Conservation (phyloP, 2,888 invertebrate genomes). For the Apamea epomidion region DNA sequence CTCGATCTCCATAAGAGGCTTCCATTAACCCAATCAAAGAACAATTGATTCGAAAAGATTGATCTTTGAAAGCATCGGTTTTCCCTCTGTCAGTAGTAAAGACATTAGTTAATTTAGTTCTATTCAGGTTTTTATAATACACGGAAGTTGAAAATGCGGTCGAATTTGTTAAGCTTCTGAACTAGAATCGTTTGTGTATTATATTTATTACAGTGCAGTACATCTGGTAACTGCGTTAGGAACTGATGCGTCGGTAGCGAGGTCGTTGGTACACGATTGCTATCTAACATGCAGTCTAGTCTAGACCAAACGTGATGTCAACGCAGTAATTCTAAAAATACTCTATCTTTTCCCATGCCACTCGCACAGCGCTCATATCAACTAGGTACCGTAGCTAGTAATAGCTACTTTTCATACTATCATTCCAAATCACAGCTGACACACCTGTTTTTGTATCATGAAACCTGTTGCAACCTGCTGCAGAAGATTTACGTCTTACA, state of each 20-base stretch:
- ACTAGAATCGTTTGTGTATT: constrained; percentile 30
- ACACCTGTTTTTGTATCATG: constrained; percentile 73
- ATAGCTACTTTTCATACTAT: constrained; percentile 66
- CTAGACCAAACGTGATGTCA: constrained; percentile 71
- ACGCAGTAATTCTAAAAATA: constrained; percentile 67
- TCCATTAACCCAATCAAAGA: constrained; percentile 55
- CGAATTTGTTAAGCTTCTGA: constrained; percentile 15
- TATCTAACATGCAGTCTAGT: constrained; percentile 73
- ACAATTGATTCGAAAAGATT: constrained; percentile 50
- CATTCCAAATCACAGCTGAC: constrained; percentile 77
- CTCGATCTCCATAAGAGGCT: constrained; percentile 50
- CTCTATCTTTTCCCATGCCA: constrained; percentile 69
- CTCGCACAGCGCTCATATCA: constrained; percentile 64
- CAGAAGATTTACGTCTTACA: constrained; percentile 81
- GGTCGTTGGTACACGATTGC: constrained; percentile 72
- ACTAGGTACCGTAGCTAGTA: constrained; percentile 34
- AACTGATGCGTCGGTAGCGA: constrained; percentile 66
- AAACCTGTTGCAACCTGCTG: constrained; percentile 85
- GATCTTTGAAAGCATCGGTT: constrained; percentile 48
- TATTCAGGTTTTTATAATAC: constrained; percentile 5
- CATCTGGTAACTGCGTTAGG: constrained; percentile 71
- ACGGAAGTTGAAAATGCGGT: background rate
- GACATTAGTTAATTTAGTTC: constrained; percentile 27
- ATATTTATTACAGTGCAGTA: constrained; percentile 62
- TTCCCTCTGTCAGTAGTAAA: constrained; percentile 33